Conservation (phyloP, 2,797 vertebrate genomes). For the Myiotriccus ornatus region DNA sequence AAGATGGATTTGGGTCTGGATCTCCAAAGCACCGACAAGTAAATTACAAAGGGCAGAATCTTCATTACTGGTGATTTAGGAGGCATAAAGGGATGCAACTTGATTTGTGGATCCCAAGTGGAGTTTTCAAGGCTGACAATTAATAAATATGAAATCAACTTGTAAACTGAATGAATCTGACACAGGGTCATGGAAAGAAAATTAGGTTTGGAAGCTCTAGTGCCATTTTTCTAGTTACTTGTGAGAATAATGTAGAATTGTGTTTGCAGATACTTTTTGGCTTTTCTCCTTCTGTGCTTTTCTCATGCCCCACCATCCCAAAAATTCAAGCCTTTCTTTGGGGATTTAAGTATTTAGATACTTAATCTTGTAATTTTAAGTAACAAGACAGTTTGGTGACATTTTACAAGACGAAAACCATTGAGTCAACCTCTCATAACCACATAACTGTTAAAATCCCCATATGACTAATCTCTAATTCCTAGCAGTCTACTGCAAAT, state of each 20-base stretch:
- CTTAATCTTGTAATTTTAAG: constrained; percentile 61
- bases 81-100: background rate
- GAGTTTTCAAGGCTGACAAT: constrained; percentile 48
- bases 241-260: background rate
- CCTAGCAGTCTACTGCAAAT: constrained; percentile 62
- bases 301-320: background rate
- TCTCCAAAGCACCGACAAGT: background rate
- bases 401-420: constrained; percentile 62
- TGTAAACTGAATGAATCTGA: constrained; percentile 47
- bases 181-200: constrained; percentile 56
- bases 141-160: constrained; percentile 51
- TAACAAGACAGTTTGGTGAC: constrained; percentile 67
- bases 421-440: constrained; percentile 64
- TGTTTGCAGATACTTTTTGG: constrained; percentile 2
- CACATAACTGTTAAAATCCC: constrained; percentile 65
- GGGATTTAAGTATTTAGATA: constrained; percentile 30
- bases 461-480: constrained; percentile 70
- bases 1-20: constrained; percentile 19
- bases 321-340: background rate
- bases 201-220: constrained; percentile 43
- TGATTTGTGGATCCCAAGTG: constrained; percentile 49
- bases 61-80: constrained; percentile 45
- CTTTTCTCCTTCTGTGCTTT: background rate
- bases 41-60: constrained; percentile 36
- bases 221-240: constrained; percentile 49